phyloP scores from a whole-genome alignment of 2,888 invertebrate species.

The Leptinotarsa rubiginosa region DNA sequence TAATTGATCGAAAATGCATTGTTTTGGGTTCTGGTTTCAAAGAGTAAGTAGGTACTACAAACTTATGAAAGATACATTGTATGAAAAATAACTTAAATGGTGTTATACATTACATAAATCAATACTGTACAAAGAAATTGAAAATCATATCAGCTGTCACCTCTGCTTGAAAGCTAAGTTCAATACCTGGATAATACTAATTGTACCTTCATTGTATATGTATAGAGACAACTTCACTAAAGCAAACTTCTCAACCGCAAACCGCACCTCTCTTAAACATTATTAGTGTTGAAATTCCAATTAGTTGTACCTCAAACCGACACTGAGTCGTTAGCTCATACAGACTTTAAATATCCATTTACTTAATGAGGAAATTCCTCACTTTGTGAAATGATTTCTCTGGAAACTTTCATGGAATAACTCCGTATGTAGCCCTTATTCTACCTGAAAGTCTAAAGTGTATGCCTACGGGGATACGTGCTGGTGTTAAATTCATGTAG shows the following conservation, averaged over 20 bases:
- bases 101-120: no score
- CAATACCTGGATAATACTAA: no score
- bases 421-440: not conserved
- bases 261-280: not conserved
- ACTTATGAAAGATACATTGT: no score
- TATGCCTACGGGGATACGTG: not conserved
- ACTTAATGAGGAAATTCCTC: not conserved
- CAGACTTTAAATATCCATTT: conserved; percentile 1
- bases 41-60: no score
- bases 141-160: no score
- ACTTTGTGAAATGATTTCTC: not conserved
- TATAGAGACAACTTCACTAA: no score
- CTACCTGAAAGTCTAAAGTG: not conserved
- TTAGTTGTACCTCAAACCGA: not conserved
- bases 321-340: not conserved
- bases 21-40: no score
- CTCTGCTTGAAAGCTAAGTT: no score
- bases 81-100: no score
- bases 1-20: no score
- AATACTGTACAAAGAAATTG: no score
- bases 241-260: not conserved
- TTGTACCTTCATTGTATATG: no score
- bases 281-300: not conserved
- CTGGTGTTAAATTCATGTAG: not conserved
- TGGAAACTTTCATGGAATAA: not conserved